Evolutionary conservation across 2,113 vertebrate species (phyloP).

Genomic region (Lepisosteus oculatus): DNA sequence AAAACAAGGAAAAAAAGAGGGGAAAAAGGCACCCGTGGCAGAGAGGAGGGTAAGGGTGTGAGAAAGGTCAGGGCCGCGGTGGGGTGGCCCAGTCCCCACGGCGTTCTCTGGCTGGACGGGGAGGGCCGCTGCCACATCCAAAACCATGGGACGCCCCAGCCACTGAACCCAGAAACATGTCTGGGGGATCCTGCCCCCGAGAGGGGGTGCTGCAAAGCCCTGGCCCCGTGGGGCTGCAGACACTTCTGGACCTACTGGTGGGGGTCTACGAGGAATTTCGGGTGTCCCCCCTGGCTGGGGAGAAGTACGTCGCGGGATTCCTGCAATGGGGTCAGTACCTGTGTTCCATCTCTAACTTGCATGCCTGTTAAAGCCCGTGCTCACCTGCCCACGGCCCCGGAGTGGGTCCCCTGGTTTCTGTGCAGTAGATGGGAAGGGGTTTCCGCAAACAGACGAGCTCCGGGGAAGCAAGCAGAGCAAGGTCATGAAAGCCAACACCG

Average conservation of each 20-base stretch:
- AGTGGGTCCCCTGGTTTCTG: no score
- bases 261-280: slow-evolving; percentile 78
- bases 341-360: not conserved
- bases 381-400: no score
- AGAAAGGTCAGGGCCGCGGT: not conserved
- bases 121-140: not conserved
- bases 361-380: no score
- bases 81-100: not conserved
- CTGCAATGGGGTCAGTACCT: slow-evolving; percentile 78
- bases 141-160: slow-evolving; percentile 17
- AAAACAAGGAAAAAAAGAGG: slow-evolving; percentile 26
- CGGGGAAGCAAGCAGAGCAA: slow-evolving; percentile 24
- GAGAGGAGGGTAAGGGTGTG: not conserved
- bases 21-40: slow-evolving; percentile 5
- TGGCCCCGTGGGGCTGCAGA: slow-evolving; percentile 69
- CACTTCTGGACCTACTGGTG: slow-evolving; percentile 77
- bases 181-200: slow-evolving; percentile 34
- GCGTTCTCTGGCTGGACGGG: not conserved
- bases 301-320: slow-evolving; percentile 74
- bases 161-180: slow-evolving; percentile 45
- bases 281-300: slow-evolving; percentile 58
- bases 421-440: not conserved
- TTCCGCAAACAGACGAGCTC: not conserved
- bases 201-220: slow-evolving; percentile 37
- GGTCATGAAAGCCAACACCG: slow-evolving; percentile 25